phyloP scores from a whole-genome alignment of 2,888 invertebrate species.

The Erannis defoliaria region DNA sequence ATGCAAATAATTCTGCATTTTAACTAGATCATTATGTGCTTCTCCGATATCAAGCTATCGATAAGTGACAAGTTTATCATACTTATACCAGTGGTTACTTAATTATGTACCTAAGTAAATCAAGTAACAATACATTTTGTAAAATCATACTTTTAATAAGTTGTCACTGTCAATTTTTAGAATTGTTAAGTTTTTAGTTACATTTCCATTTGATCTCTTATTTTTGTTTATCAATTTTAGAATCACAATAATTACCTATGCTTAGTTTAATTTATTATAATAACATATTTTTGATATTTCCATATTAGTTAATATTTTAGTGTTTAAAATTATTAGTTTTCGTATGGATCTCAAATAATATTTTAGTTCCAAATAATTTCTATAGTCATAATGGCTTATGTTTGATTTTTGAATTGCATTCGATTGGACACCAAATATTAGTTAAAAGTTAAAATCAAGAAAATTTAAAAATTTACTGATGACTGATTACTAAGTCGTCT shows the following conservation, averaged over 20 bases:
- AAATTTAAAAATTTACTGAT: constrained; percentile 30
- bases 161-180: constrained; percentile 44
- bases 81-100: constrained; percentile 24
- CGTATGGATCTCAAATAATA: constrained; percentile 80
- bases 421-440: constrained; percentile 83
- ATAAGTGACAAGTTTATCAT: background rate
- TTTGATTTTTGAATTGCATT: constrained; percentile 60
- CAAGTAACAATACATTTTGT: constrained; percentile 29
- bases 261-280: constrained; percentile 77
- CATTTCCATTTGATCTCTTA: constrained; percentile 83
- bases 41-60: constrained; percentile 3
- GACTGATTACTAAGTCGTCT: constrained; percentile 41
- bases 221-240: constrained; percentile 77
- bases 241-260: constrained; percentile 56
- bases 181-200: constrained; percentile 80
- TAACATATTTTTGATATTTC: constrained; percentile 44
- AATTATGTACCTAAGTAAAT: constrained; percentile 19
- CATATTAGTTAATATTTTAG: constrained; percentile 49
- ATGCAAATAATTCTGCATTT: background rate
- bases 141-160: constrained; percentile 10
- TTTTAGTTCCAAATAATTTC: constrained; percentile 82
- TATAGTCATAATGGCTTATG: constrained; percentile 75
- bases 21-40: constrained; percentile 16
- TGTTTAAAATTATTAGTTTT: constrained; percentile 55
- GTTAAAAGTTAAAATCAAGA: constrained; percentile 66